Conservation (phyloP, 35 echinoderm and acorn worm species). For the Heliocidaris tuberculata region DNA sequence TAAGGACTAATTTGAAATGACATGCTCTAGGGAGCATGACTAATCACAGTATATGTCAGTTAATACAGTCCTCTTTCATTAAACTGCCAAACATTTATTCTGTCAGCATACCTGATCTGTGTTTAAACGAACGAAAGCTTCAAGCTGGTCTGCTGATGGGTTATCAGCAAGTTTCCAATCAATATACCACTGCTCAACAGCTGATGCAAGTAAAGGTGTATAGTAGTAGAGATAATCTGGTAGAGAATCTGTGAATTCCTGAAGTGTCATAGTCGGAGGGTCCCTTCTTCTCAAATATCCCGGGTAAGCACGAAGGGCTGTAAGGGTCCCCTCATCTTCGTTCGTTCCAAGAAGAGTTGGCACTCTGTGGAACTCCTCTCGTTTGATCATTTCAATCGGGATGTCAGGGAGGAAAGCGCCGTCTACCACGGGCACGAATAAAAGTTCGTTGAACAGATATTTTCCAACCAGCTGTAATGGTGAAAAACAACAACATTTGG, state of each 20-base stretch:
- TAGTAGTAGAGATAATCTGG: slow-evolving; percentile 58
- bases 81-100: too few relatives aligned
- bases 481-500: not conserved
- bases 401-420: slow-evolving; percentile 2
- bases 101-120: slow-evolving; percentile 46
- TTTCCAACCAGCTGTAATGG: not conserved
- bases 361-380: slow-evolving; percentile 1
- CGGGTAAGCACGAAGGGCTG: slow-evolving; percentile 54
- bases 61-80: too few relatives aligned
- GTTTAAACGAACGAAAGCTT: slow-evolving; percentile 45
- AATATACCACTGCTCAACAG: slow-evolving; percentile 62
- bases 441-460: not conserved
- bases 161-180: slow-evolving; percentile 60
- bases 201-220: not conserved
- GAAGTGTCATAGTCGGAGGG: slow-evolving; percentile 50
- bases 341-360: slow-evolving; percentile 29
- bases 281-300: slow-evolving; percentile 2
- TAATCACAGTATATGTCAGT: too few relatives aligned
- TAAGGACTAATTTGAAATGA: too few relatives aligned
- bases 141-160: slow-evolving; percentile 43
- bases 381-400: not conserved
- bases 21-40: too few relatives aligned
- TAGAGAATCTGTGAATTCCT: slow-evolving; percentile 48
- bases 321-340: slow-evolving; percentile 39
- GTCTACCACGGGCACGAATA: slow-evolving; percentile 29